Conservation (phyloP, 1,140 invertebrate species). For the Anastrepha ludens region DNA sequence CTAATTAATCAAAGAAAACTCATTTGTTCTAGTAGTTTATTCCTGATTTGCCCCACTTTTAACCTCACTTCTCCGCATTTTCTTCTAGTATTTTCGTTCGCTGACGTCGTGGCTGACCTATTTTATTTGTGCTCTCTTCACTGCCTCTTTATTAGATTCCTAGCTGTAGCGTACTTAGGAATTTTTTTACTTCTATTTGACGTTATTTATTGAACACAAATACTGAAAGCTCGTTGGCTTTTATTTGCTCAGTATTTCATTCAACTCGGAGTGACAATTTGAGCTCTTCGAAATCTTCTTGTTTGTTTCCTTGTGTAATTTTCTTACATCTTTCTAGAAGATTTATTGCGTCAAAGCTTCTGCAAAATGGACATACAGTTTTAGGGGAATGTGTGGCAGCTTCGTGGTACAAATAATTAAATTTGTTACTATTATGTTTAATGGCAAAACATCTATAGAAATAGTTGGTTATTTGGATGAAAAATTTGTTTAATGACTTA, state of each 20-base stretch:
- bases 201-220: slow-evolving; percentile 17
- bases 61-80: neutral
- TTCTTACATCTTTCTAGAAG: neutral
- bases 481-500: neutral
- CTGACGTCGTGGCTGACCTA: neutral
- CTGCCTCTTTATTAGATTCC: no score
- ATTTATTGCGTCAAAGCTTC: slow-evolving; percentile 9
- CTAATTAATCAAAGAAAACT: neutral
- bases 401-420: neutral
- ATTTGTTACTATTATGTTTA: neutral
- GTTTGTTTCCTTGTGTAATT: neutral
- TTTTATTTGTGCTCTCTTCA: no score
- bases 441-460: no score
- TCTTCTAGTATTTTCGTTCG: neutral
- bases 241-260: neutral
- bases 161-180: no score
- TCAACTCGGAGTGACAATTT: slow-evolving; percentile 1
- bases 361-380: neutral
- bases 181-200: neutral
- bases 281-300: neutral
- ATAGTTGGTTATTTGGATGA: neutral
- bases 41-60: neutral
- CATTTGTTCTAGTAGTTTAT: neutral
- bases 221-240: neutral
- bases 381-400: neutral